These are phyloP conservation scores for Galeopterus variegatus DNA, from an alignment of 2,113 vertebrate species.

Conservation along the genomic window DNA sequence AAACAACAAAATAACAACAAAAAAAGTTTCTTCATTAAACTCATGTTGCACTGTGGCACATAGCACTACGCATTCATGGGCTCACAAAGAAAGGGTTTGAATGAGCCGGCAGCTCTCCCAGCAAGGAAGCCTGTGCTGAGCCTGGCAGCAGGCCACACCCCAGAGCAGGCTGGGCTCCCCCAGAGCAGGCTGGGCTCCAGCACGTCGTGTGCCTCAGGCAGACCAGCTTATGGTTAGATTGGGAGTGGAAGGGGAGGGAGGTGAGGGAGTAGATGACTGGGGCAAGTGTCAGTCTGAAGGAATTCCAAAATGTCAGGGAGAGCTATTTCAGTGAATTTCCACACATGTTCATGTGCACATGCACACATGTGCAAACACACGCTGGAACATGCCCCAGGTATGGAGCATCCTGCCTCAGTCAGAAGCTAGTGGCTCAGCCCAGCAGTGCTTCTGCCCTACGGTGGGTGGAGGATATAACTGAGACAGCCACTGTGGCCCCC, in stretches of 20 bases:
- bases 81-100: background rate
- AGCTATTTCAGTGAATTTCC: constrained; percentile 1
- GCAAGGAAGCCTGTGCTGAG: background rate
- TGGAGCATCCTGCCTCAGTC: background rate
- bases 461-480: background rate
- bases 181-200: background rate
- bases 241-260: background rate
- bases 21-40: constrained; percentile 6
- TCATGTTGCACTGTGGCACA: background rate
- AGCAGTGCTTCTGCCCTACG: background rate
- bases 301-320: constrained; percentile 7
- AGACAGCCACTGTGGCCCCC: background rate
- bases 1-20: no score
- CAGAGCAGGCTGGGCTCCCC: background rate
- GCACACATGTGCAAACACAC: background rate
- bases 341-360: background rate
- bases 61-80: background rate
- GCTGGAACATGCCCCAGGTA: background rate
- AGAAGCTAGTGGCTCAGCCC: background rate
- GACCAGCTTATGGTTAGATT: background rate
- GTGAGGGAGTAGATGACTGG: background rate
- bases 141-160: background rate
- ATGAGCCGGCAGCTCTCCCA: background rate
- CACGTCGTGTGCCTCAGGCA: background rate
- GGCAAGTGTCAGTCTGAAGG: constrained; percentile 30